These are phyloP conservation scores for Dinomys branickii DNA, from an alignment of 2,113 vertebrate species.

Conservation along the genomic window DNA sequence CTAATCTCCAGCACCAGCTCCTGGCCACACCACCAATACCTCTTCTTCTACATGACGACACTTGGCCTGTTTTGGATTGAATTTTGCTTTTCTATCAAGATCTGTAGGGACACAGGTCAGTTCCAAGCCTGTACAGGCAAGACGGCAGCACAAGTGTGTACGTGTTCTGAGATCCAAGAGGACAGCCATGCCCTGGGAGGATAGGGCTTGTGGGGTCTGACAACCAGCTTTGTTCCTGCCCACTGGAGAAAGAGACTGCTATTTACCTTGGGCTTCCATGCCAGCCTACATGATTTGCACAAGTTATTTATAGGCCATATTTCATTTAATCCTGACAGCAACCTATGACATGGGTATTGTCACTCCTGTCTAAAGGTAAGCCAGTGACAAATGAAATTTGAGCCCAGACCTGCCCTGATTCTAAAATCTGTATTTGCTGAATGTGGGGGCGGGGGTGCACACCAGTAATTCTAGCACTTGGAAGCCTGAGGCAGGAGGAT, in stretches of 20 bases:
- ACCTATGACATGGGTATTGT: background rate
- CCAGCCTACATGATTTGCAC: background rate
- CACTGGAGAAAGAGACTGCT: background rate
- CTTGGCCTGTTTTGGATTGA: background rate
- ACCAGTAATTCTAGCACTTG: background rate
- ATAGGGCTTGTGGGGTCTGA: background rate
- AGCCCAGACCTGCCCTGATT: background rate
- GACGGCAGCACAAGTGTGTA: background rate
- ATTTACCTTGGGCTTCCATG: background rate
- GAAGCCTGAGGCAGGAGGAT: background rate
- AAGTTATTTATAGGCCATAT: background rate
- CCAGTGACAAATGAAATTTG: background rate
- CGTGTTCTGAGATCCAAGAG: background rate
- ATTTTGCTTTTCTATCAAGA: background rate
- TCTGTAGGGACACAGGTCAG: background rate
- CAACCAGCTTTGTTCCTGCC: background rate
- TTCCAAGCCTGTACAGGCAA: too few relatives aligned
- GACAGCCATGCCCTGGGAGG: background rate
- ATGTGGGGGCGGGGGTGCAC: background rate
- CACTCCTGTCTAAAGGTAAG: background rate
- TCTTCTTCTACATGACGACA: accelerated
- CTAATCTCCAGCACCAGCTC: background rate
- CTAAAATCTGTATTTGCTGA: background rate
- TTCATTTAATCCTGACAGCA: background rate
- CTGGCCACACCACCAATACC: background rate